Percentiles rank a stretch among this genome's conserved stretches.
Conservation (phyloP, 1,140 invertebrate species). For the Apis cerana region DNA sequence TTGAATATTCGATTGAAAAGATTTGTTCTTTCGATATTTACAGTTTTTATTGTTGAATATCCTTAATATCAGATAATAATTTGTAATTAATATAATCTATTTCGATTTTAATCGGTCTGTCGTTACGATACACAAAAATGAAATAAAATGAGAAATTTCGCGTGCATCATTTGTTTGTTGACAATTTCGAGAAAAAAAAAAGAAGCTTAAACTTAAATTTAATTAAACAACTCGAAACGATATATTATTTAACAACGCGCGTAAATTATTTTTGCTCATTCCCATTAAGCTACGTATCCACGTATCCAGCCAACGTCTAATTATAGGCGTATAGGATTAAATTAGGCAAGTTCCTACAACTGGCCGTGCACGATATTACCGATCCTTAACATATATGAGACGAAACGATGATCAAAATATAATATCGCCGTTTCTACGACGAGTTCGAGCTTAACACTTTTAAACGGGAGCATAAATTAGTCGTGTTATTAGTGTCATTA, state of each 20-base stretch:
- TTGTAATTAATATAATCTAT: too few relatives aligned
- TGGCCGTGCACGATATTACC: not conserved
- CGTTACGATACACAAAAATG: not conserved
- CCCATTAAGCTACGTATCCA: not conserved
- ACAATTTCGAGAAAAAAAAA: not conserved
- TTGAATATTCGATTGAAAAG: too few relatives aligned
- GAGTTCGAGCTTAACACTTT: constrained; percentile 20
- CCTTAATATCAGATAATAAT: too few relatives aligned
- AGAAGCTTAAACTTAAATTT: too few relatives aligned
- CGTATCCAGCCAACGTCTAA: not conserved
- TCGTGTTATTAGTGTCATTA: constrained; percentile 49
- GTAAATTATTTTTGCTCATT: not conserved
- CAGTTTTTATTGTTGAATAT: too few relatives aligned
- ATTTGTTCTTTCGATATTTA: too few relatives aligned
- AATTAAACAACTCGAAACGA: not conserved
- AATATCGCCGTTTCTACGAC: not conserved
- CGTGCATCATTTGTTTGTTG: too few relatives aligned
- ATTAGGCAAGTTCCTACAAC: not conserved
- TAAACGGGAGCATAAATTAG: constrained; percentile 39
- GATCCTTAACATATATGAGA: not conserved
- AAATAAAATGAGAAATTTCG: too few relatives aligned
- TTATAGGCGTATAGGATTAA: constrained; percentile 20
- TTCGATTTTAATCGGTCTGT: not conserved
- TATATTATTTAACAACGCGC: not conserved
- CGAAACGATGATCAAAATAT: constrained; percentile 36